Conservation (phyloP, 2,113 vertebrate genomes). For the Mesitornis unicolor region DNA sequence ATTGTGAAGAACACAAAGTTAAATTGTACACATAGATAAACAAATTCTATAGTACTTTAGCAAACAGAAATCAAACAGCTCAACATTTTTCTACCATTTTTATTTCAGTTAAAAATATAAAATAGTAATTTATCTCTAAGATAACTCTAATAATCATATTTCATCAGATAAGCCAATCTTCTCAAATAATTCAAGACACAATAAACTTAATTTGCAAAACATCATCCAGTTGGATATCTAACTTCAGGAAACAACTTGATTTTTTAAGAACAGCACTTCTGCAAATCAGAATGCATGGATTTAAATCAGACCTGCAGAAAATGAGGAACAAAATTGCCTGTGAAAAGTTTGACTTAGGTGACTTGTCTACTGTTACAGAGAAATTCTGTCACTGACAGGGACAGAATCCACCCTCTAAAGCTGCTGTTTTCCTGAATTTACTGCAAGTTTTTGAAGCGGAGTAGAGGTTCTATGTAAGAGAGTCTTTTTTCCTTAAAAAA, state of each 20-base stretch:
- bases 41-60: not conserved
- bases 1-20: conserved; percentile 3
- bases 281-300: not conserved
- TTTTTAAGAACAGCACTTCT: not conserved
- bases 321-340: not conserved
- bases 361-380: not conserved
- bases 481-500: not conserved
- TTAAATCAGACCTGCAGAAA: not conserved
- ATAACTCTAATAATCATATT: not conserved
- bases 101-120: not conserved
- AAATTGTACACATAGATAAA: not conserved
- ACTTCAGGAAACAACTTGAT: not conserved
- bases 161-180: not conserved
- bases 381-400: not conserved
- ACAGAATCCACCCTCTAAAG: not conserved
- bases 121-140: not conserved
- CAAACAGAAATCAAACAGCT: not conserved
- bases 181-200: not conserved
- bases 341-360: not conserved
- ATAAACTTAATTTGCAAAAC: not conserved
- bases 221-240: not conserved
- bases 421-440: not conserved
- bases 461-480: not conserved
- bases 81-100: not conserved
- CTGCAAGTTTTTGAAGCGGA: not conserved